phyloP scores from a whole-genome alignment of 1,140 invertebrate species.

The Drosophila melanogaster region Release_6_plus_ISO1_MT NT_033779.5:22015001-22015500 shows the following conservation, averaged over 20 bases:
- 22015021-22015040: no score
- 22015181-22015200: no score
- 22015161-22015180: no score
- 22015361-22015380: background rate
- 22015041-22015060: no score
- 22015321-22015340: no score
- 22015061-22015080: no score
- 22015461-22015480: background rate
- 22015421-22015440: background rate
- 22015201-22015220: background rate
- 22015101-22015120: no score
- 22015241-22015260: background rate
- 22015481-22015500: slow-evolving; percentile 11
- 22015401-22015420: slow-evolving; percentile 4
- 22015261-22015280: background rate
- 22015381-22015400: slow-evolving; percentile 8
- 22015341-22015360: background rate
- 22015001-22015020: no score
- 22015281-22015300: background rate
- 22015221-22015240: slow-evolving; percentile 13
- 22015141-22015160: no score
- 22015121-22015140: no score
- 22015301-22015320: background rate
- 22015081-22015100: no score
- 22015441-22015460: background rate